Percentiles rank a stretch among this genome's conserved stretches.
Evolutionary conservation across 2,888 invertebrate genomes (phyloP).

Genomic region (Pollenia labialis): DNA sequence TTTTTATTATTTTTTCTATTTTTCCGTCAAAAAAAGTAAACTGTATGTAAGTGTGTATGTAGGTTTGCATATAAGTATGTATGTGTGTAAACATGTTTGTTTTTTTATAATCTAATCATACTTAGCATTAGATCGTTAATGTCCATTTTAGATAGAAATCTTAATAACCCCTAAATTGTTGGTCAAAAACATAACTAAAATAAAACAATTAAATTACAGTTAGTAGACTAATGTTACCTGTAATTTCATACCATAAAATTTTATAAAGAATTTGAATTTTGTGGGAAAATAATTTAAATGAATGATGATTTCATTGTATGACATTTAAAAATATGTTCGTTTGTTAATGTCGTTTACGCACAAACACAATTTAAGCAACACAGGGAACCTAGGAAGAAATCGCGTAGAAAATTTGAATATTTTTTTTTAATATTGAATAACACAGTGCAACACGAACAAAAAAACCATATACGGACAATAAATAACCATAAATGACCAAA

Average conservation of each 20-base stretch:
- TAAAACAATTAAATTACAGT: slow-evolving; percentile 60
- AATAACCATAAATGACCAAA: too few species aligned
- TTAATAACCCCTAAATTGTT: slow-evolving; percentile 57
- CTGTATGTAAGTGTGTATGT: background rate
- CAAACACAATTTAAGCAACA: slow-evolving; percentile 7
- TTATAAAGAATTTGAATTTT: slow-evolving; percentile 18
- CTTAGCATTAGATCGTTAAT: slow-evolving; percentile 49
- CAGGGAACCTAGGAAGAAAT: too few species aligned
- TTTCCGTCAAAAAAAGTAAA: too few species aligned
- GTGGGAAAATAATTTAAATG: slow-evolving; percentile 64
- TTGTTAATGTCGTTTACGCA: background rate
- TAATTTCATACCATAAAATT: slow-evolving; percentile 34
- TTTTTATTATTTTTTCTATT: too few species aligned
- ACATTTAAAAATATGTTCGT: slow-evolving; percentile 29
- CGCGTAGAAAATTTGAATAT: too few species aligned
- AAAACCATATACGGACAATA: too few species aligned
- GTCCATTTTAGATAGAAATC: slow-evolving; percentile 64
- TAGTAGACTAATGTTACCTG: slow-evolving; percentile 44
- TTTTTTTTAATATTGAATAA: too few species aligned
- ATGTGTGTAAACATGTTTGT: background rate
- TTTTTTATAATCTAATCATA: slow-evolving; percentile 49
- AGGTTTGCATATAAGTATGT: background rate
- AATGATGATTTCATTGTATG: slow-evolving; percentile 32
- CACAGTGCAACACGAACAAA: too few species aligned
- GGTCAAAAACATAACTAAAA: slow-evolving; percentile 33